Percentiles rank a stretch among this genome's conserved stretches.
Conservation (phyloP, 2,113 vertebrate genomes). For the Cercopithecus mona region DNA sequence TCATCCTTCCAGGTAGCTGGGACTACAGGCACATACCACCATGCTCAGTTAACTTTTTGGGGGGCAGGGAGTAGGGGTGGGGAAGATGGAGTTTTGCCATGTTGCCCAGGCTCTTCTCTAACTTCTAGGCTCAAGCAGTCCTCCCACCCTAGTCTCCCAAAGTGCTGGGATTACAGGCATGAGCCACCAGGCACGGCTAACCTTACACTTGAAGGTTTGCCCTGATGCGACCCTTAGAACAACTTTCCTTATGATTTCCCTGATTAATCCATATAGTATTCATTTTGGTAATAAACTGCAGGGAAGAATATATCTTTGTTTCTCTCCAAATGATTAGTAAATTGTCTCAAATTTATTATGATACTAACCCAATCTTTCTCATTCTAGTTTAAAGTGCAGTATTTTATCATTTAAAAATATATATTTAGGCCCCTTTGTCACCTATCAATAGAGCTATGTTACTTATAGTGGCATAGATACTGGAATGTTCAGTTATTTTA, state of each 20-base stretch:
- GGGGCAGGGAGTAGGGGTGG: accelerated
- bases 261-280: background rate
- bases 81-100: no score
- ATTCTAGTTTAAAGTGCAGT: background rate
- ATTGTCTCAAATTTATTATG: background rate
- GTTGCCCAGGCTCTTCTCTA: no score
- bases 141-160: no score
- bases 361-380: background rate
- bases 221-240: background rate
- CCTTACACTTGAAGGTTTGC: background rate
- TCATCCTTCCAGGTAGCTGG: no score
- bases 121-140: no score
- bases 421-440: background rate
- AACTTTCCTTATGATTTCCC: background rate
- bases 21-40: no score
- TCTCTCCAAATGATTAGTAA: background rate
- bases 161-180: no score
- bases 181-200: no score
- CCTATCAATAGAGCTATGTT: background rate
- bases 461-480: background rate
- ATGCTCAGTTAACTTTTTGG: no score
- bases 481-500: background rate
- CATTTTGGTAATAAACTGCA: background rate
- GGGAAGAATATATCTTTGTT: background rate
- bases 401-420: background rate